Evolutionary conservation across 2,888 invertebrate species (phyloP), one percentile per base, ranked within the genome.

Genomic region (Pyrrhosoma nymphula): DNA sequence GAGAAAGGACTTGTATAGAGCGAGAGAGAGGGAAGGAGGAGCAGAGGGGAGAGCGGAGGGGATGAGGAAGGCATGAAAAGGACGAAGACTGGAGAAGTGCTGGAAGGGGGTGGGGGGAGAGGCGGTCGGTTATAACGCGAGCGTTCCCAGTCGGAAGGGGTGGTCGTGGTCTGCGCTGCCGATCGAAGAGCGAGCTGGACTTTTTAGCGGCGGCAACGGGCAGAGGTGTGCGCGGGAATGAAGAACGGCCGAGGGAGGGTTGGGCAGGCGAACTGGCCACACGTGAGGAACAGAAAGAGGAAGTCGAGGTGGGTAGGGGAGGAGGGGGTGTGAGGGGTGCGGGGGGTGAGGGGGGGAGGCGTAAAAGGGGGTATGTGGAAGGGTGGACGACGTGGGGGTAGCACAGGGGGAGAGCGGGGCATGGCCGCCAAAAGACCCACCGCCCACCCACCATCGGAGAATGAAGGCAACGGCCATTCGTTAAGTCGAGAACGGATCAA

Each of bases 381-480:
- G 10, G 47, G 47, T 18, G 39, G 55, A 26, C 56, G 18, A 39
- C 26, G 60, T 2, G 39, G 63, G 63, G 63, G 3, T 20, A 60
- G 60, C 47, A 39, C 60, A 60, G 56, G 63, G 90, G 82, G 35
- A 10, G 35, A 82, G 16, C 4, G 30, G 30, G 35, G 82, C 3
- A 82, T 12, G 35, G 82, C 35, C 35, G 16, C 82, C 30, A 35
- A 82, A n/a, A 30, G 82, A 14, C 82, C 82, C 14, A 26, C n/a
- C 69, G 1, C 69, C n/a, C 23, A 26, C 23, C 26, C 10, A 2
- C 69, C 69, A 8, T 23, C 91, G 23, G 63, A 91, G 91, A 91
- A 91, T 89, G 89, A 89, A 89, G 89, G 89, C 63, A 60, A 93
- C 91, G 93, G 93, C 93, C 93, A 93, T 93, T 93, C 93, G 93